phyloP scores from a whole-genome alignment of 2,113 vertebrate genomes.

The Sclerurus mexicanus region DNA sequence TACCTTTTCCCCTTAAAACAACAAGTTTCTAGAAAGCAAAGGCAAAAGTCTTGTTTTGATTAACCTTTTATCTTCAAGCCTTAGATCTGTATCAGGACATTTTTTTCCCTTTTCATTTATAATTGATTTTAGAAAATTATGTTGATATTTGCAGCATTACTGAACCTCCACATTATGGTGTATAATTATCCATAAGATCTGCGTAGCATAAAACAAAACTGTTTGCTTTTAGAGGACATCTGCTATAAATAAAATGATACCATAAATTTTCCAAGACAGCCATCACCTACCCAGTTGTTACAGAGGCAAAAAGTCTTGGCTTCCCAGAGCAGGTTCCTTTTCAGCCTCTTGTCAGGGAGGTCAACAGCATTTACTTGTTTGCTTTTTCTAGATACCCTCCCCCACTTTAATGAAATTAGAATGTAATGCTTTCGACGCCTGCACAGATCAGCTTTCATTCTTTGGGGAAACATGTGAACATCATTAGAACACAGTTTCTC shows the following conservation, averaged over 20 bases:
- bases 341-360: conserved; percentile 50
- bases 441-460: conserved; percentile 67
- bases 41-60: conserved; percentile 72
- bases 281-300: not conserved
- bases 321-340: conserved; percentile 44
- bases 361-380: conserved; percentile 51
- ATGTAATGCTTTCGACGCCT: conserved; percentile 69
- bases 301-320: conserved; percentile 30
- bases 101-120: conserved; percentile 32
- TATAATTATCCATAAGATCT: conserved; percentile 70
- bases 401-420: conserved; percentile 67
- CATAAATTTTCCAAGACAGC: conserved; percentile 65
- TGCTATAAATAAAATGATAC: conserved; percentile 75
- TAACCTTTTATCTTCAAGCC: conserved; percentile 68
- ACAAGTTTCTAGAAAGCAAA: conserved; percentile 57
- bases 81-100: conserved; percentile 67
- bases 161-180: conserved; percentile 37
- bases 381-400: conserved; percentile 23
- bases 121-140: conserved; percentile 64
- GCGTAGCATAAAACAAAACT: conserved; percentile 61
- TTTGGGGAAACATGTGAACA: conserved; percentile 67
- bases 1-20: conserved; percentile 69
- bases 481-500: conserved; percentile 69
- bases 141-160: conserved; percentile 46
- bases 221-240: conserved; percentile 71